Base-by-base conservation (phyloP, 2,888 invertebrate species). In the Metallyticus violacea region DNA sequence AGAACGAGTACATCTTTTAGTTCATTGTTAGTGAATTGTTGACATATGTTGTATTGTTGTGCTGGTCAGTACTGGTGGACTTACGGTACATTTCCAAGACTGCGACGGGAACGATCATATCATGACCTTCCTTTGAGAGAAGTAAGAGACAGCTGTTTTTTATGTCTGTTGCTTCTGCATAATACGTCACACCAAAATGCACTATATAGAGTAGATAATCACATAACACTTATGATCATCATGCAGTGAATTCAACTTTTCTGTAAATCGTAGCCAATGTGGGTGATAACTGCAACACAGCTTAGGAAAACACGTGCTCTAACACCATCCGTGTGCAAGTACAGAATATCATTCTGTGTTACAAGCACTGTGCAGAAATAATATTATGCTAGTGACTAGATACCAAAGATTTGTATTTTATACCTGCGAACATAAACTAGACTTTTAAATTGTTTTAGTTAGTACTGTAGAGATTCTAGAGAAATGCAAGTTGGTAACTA, bases 121-220 rank as follows among this genome's bases (percentile, higher is more conserved):
- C 96, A 96, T 92, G 96, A 97, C 91, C 94, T 96, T 90, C 95
- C 96, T 91, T 93, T 93, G 89, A 93, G 96, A 93, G 96, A 97
- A 94, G 96, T 96, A 95, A 95, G 95, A 89, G n/a, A n/a, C n/a
- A n/a, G 81, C 30, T 77, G 15, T 15, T 26, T 25, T 7, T 40
- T 62, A 25, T 26, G 26, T 7, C 26, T 25, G n/a, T 26, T 40
- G 29, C 85, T 88, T 81, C 86, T 87, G 40, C 81, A 85, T 87
- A 87, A 82, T 85, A 76, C 77, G 28, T 6, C n/a, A 83, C 83
- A 27, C 26, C 15, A 79, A 26, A n/a, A 26, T 79, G 22, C 26
- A 27, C 27, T 26, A 15, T 26, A 79, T 62, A 62, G 40, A 62
- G 40, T 62, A 62, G 40, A 62, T 62, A 62, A 62, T 15, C 40